These are phyloP conservation scores for Carcina quercana DNA, from an alignment of 2,888 invertebrate genomes.

Conservation along the genomic window DNA sequence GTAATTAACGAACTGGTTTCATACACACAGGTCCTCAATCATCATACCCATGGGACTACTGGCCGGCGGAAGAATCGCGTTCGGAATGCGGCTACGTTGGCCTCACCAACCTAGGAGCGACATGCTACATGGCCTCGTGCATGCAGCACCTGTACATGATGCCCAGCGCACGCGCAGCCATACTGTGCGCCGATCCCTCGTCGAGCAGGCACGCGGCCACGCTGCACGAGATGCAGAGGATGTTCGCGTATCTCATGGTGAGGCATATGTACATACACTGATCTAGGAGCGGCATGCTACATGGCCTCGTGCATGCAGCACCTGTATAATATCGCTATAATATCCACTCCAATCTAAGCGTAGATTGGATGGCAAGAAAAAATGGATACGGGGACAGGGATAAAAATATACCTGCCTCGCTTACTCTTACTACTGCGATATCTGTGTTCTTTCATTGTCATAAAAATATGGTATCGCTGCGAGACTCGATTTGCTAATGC, in stretches of 20 bases:
- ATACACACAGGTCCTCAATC: conserved; percentile 77
- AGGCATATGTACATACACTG: too few species aligned
- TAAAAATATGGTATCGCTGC: too few species aligned
- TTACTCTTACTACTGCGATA: too few species aligned
- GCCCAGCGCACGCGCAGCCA: conserved; percentile 91
- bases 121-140: conserved; percentile 98
- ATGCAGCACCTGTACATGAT: conserved; percentile 99
- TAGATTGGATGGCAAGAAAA: too few species aligned
- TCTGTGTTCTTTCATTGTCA: too few species aligned
- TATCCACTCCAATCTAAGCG: too few species aligned
- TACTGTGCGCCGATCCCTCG: conserved; percentile 84
- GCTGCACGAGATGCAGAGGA: conserved; percentile 90
- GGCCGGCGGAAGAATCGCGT: conserved; percentile 96
- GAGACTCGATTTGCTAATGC: too few species aligned
- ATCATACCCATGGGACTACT: conserved; percentile 97
- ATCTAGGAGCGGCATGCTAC: conserved; percentile 97
- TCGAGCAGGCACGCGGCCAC: conserved; percentile 88
- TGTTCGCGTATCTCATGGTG: conserved; percentile 94
- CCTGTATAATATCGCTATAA: too few species aligned
- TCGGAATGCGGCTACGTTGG: conserved; percentile 97
- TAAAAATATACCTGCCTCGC: too few species aligned
- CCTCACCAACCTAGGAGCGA: conserved; percentile 94
- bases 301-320: conserved; percentile 99
- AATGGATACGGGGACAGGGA: too few species aligned
- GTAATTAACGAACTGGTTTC: background rate